Conservation (phyloP, 2,797 vertebrate species). For the Babyrousa celebensis region DNA sequence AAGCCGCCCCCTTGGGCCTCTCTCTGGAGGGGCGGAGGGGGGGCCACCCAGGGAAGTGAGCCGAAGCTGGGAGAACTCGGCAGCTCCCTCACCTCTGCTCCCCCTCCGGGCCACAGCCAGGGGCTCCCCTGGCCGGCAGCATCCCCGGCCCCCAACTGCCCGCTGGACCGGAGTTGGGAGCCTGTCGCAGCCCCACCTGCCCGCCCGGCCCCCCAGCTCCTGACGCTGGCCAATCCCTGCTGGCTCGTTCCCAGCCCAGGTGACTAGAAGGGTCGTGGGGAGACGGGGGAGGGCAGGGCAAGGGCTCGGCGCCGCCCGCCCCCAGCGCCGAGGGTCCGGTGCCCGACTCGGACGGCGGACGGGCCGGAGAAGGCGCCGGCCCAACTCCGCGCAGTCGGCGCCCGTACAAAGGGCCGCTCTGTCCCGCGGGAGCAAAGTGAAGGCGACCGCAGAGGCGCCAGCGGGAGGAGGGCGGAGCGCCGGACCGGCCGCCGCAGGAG, state of each 20-base stretch:
- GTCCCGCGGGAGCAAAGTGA: conserved; percentile 86
- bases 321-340: conserved; percentile 65
- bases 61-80: neutral
- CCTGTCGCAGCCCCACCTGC: neutral
- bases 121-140: neutral
- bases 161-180: neutral
- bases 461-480: conserved; percentile 78
- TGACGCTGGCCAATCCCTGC: neutral
- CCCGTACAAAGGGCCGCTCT: conserved; percentile 89
- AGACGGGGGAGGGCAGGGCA: neutral
- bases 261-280: conserved; percentile 64
- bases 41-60: neutral
- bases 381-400: conserved; percentile 64
- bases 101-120: neutral
- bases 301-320: neutral
- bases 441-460: conserved; percentile 85
- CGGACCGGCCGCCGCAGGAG: neutral
- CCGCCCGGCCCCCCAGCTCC: neutral
- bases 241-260: conserved; percentile 64
- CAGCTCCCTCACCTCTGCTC: neutral
- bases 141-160: neutral
- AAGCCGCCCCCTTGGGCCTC: neutral
- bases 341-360: neutral
- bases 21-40: neutral
- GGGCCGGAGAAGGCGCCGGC: conserved; percentile 33